Evolutionary conservation across 1,140 invertebrate genomes (phyloP), one percentile per base, ranked within the genome.

Genomic region (Neuroterus valhalla): DNA sequence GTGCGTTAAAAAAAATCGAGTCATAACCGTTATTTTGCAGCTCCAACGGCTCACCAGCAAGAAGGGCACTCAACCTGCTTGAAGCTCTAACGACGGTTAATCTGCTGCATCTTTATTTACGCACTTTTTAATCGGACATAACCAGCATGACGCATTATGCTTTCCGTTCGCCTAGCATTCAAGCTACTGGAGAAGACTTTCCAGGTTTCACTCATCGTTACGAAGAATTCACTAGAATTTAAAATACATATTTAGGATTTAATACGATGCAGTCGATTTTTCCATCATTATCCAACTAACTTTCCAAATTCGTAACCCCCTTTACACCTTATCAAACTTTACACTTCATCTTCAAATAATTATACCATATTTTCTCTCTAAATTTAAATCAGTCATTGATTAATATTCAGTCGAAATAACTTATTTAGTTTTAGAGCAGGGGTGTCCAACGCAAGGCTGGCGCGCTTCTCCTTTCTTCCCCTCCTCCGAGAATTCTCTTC

Each of bases 21-120:
- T 42, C 38, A 73, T 71, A 80, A 74, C 66, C 71, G 70, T 88
- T 86, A 77, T 87, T 87, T 91, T 91, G 46, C 89, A 92, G 91
- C 88, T 92, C 82, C 91, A 91, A 83, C 87, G 80, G 74, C 85
- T 92, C 77, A 89, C 88, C 78, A 79, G 81, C 77, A 90, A 86
- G 79, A 91, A 89, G 81, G 85, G 85, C 73, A 84, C 82, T 68
- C 87, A 87, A 72, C 82, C 88, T n/a, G 87, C 90, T 86, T 91
- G 88, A 90, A 70, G 71, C 42, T 68, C 75, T 81, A 78, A 78
- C 62, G 68, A 66, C 66, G 50, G 72, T 72, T 80, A 70, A 78
- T 10, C 70, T 68, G 31, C 70, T 72, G 21, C 62, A 76, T 55
- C 12, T 52, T 44, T 75, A 77, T 76, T 76, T 75, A 77, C 68